Conservation (phyloP, 1,140 invertebrate species). For the Colletes gigas region DNA sequence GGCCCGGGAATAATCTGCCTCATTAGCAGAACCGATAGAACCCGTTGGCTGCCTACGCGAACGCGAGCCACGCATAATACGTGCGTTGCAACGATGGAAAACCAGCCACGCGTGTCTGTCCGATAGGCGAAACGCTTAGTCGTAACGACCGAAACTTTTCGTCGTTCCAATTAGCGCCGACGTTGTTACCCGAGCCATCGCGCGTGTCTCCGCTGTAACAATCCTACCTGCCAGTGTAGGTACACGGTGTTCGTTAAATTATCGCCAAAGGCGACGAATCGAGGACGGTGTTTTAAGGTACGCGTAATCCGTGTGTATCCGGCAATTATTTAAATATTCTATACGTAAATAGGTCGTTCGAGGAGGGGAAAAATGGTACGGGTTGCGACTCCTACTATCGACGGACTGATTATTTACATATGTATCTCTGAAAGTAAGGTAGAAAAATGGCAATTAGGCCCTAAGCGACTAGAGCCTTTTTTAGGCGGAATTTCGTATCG, state of each 20-base stretch:
- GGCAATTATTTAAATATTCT: neutral
- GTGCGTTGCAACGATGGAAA: slow-evolving; percentile 12
- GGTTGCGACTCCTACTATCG: no score
- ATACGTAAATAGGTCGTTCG: neutral
- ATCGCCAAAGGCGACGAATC: neutral
- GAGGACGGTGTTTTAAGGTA: neutral
- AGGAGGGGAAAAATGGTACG: neutral
- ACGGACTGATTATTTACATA: no score
- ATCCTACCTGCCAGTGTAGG: neutral
- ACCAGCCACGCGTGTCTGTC: neutral
- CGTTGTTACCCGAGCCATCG: neutral
- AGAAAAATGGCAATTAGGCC: no score
- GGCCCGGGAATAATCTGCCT: slow-evolving; percentile 68
- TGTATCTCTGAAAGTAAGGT: no score
- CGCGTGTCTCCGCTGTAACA: neutral
- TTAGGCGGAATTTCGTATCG: neutral
- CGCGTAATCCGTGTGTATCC: neutral
- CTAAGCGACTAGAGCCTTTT: neutral
- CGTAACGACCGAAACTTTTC: slow-evolving; percentile 28
- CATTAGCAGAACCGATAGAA: slow-evolving; percentile 68
- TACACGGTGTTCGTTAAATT: slow-evolving; percentile 5
- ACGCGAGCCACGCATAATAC: neutral
- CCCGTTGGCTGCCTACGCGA: slow-evolving; percentile 50
- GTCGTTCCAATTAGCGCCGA: slow-evolving; percentile 23
- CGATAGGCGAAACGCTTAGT: slow-evolving; percentile 10